Evolutionary conservation across 2,888 invertebrate genomes (phyloP).

Genomic region (Leptopilina drosophilae): DNA sequence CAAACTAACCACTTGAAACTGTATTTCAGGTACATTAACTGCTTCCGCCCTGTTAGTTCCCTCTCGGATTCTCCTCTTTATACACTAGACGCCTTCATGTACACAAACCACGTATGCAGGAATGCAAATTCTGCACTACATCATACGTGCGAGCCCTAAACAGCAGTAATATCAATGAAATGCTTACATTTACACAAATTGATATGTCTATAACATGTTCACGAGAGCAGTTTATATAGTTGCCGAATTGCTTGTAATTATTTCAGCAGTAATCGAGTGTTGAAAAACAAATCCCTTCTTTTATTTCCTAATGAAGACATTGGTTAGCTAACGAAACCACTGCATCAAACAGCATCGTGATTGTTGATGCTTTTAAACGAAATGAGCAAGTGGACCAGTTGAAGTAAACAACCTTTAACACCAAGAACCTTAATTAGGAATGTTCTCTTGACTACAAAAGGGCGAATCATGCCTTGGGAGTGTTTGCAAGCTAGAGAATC

Average conservation of each 20-base stretch:
- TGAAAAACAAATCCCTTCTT: no score
- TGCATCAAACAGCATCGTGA: background rate
- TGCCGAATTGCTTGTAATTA: background rate
- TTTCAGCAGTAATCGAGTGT: background rate
- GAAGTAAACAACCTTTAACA: background rate
- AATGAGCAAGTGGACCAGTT: background rate
- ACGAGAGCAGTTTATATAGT: background rate
- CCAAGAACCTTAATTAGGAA: constrained; percentile 7
- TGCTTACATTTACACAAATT: background rate
- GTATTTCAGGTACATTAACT: constrained; percentile 46
- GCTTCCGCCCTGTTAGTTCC: constrained; percentile 47
- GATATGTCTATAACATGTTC: constrained; percentile 10
- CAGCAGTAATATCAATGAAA: constrained; percentile 34
- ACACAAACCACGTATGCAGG: constrained; percentile 26
- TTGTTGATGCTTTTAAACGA: background rate
- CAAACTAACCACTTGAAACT: constrained; percentile 46
- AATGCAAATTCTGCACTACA: constrained; percentile 33
- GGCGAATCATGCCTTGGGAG: constrained; percentile 16
- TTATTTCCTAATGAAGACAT: background rate
- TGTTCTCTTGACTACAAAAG: constrained; percentile 21
- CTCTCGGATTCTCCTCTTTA: constrained; percentile 39
- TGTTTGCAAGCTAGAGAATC: constrained; percentile 9
- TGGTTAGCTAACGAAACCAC: background rate
- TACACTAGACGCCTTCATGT: constrained; percentile 26
- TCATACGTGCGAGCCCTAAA: constrained; percentile 5